These are phyloP conservation scores for Penelope pileata DNA, from an alignment of 2,113 vertebrate species.

Conservation along the genomic window DNA sequence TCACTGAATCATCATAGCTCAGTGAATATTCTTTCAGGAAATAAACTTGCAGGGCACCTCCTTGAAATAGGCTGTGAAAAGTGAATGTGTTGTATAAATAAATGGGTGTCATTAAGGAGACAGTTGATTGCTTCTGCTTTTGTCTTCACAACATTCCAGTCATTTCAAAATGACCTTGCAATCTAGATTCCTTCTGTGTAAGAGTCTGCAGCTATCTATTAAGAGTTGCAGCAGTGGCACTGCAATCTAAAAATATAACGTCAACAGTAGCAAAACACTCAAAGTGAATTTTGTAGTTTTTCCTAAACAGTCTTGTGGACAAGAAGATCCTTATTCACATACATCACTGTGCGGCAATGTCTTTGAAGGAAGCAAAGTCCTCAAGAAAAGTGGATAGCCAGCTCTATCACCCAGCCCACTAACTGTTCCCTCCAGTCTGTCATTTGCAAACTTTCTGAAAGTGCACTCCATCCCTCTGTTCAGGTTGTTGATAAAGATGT, in stretches of 20 bases:
- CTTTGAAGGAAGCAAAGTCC: neutral
- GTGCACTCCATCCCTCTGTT: neutral
- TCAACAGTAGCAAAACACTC: neutral
- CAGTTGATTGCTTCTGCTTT: neutral
- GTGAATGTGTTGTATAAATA: constrained; percentile 10
- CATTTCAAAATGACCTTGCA: neutral
- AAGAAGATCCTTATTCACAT: neutral
- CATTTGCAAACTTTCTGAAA: neutral
- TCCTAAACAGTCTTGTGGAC: fast-evolving
- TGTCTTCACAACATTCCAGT: neutral
- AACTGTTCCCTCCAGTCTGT: neutral
- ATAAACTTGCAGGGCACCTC: neutral
- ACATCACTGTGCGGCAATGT: neutral
- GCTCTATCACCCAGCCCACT: neutral
- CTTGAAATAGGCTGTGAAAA: neutral
- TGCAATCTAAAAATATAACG: neutral
- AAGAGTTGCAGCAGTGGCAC: neutral
- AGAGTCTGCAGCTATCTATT: neutral
- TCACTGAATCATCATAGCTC: neutral
- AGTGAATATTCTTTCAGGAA: neutral
- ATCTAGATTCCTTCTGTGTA: neutral
- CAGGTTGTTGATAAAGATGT: neutral
- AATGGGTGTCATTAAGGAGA: neutral
- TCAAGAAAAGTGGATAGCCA: neutral
- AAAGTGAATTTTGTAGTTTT: neutral